phyloP scores from a whole-genome alignment of 1,140 invertebrate species.

The Bombyx mori region DNA sequence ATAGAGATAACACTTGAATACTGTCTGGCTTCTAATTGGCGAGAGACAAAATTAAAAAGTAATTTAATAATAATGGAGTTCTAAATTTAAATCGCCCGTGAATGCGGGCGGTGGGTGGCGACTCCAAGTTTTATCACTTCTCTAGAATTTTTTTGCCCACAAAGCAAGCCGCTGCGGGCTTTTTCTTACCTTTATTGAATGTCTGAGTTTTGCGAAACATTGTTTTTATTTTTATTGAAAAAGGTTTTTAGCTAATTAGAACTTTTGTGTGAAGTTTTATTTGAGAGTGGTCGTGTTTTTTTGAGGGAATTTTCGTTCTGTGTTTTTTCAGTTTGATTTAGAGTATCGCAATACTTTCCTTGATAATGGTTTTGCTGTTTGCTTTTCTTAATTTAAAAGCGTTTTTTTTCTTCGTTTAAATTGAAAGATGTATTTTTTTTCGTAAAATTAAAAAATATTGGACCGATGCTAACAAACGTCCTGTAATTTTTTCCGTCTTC shows the following conservation, averaged over 20 bases:
- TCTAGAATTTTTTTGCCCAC: neutral
- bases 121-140: neutral
- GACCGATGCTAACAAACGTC: too few species aligned
- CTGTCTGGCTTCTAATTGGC: conserved; percentile 1
- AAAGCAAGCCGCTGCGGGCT: conserved; percentile 4
- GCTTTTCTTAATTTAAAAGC: too few species aligned
- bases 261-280: neutral
- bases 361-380: too few species aligned
- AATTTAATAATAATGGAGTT: conserved; percentile 3
- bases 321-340: too few species aligned
- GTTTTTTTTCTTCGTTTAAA: too few species aligned
- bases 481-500: too few species aligned
- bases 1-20: neutral
- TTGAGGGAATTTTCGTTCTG: too few species aligned
- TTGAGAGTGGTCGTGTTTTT: too few species aligned
- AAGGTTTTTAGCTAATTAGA: conserved; percentile 9
- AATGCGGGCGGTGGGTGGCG: conserved; percentile 1
- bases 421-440: too few species aligned
- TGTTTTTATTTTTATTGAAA: conserved; percentile 7
- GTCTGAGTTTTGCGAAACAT: conserved; percentile 8
- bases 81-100: conserved; percentile 11
- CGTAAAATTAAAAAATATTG: too few species aligned
- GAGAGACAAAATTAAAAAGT: conserved; percentile 1
- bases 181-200: conserved; percentile 21
- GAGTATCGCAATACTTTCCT: too few species aligned